Conservation (phyloP, 2,888 invertebrate species). For the Cephonodes hylas region DNA sequence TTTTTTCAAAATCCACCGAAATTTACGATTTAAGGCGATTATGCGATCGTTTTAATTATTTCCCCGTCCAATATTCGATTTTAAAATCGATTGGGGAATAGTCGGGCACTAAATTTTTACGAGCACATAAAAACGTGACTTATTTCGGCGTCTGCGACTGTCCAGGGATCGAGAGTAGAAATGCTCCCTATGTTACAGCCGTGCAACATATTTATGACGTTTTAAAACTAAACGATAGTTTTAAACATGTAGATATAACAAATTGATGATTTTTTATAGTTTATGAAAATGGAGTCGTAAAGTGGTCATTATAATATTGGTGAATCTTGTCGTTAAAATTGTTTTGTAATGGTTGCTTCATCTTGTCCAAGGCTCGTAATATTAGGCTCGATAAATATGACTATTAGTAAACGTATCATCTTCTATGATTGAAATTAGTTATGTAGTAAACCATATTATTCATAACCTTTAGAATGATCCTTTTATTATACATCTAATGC, state of each 20-base stretch:
- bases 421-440: no score
- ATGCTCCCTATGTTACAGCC: slow-evolving; percentile 72
- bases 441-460: no score
- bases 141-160: slow-evolving; percentile 61
- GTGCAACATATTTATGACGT: slow-evolving; percentile 73
- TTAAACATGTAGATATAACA: slow-evolving; percentile 47
- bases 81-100: slow-evolving; percentile 7
- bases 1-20: slow-evolving; percentile 33
- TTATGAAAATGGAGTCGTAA: slow-evolving; percentile 57
- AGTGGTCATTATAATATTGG: slow-evolving; percentile 27
- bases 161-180: slow-evolving; percentile 36
- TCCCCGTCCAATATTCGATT: slow-evolving; percentile 13
- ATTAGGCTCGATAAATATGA: neutral
- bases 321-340: slow-evolving; percentile 1
- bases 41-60: slow-evolving; percentile 19
- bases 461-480: no score
- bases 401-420: neutral
- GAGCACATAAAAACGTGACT: slow-evolving; percentile 73
- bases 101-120: slow-evolving; percentile 72
- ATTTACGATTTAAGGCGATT: slow-evolving; percentile 48
- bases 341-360: slow-evolving; percentile 9
- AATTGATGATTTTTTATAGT: slow-evolving; percentile 36
- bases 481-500: no score
- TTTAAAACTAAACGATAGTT: slow-evolving; percentile 64
- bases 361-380: neutral